Base-by-base conservation (phyloP, 2,888 invertebrate species). In the Apodemia zela region DNA sequence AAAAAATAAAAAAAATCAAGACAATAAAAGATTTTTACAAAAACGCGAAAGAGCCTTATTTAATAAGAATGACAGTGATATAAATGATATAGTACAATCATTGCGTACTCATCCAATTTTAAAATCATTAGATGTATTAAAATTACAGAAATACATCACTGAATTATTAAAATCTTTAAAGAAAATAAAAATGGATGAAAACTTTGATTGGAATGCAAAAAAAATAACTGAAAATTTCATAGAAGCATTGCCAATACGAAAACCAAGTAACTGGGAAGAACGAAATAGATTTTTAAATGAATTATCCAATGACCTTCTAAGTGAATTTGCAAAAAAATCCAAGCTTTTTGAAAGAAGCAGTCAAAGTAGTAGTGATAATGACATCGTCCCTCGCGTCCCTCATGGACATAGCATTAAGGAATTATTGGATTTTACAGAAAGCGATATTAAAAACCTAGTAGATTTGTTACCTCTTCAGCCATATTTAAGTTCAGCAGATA, bases 171-270 rank as follows among this genome's bases (percentile, higher is more conserved):
- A 42, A 15, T 65, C 33, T 3, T 51, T 69, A 10, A 63, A 57
- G 11, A 54, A 49, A 21, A 17, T 69, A 29, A 35, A 59, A 21
- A 58, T 64, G 35, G 42, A 61, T 18, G 5, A 49, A 25, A 17
- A 63, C 38, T 69, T 67, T 64, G 18, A 59, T 38, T 15, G 25
- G 6, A 65, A 60, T 21, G 68, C 62, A 18, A 67, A 60, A 59
- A 57, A 21, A n/a, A 67, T 63, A 63, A 63, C 66, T 35, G 15
- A 45, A 6, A 57, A 59, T 61, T 65, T 59, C 29, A 63, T 69
- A 10, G 45, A 65, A 11, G 33, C 38, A 13, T 51, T 67, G 18
- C 67, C 68, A 15, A 67, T 66, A 35, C 63, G 63, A 63, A 63
- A 29, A 45, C 66, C 67, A 1, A 29, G 38, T 59, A 59, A 66